These are phyloP conservation scores for Cosmia trapezina DNA, from an alignment of 2,888 invertebrate species.

Conservation along the genomic window DNA sequence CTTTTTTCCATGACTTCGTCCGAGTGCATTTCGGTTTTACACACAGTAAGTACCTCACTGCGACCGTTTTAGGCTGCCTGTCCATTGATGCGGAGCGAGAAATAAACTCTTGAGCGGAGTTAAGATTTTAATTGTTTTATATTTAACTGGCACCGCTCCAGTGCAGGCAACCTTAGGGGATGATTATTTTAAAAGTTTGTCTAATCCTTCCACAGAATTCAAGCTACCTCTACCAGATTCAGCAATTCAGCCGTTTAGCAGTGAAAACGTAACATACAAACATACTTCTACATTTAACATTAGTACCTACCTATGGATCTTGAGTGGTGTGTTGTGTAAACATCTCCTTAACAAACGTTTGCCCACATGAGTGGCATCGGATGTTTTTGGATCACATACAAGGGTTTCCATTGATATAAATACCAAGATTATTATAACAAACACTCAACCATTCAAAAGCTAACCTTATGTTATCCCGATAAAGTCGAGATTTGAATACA, in stretches of 20 bases:
- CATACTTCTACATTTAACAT: not conserved
- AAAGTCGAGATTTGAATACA: conserved; percentile 23
- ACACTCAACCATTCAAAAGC: conserved; percentile 20
- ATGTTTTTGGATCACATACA: conserved; percentile 84
- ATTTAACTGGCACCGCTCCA: too few relatives aligned
- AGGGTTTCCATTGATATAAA: conserved; percentile 81
- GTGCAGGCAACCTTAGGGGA: too few relatives aligned
- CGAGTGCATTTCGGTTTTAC: not conserved
- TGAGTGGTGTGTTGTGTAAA: conserved; percentile 53
- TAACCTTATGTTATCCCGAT: conserved; percentile 40
- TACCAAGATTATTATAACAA: conserved; percentile 60
- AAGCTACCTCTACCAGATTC: not conserved
- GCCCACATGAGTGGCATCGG: conserved; percentile 80
- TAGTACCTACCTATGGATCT: conserved; percentile 9
- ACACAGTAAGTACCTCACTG: not conserved
- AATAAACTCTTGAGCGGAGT: too few relatives aligned
- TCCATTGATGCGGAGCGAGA: too few relatives aligned
- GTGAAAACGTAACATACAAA: conserved; percentile 2
- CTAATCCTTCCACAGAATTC: not conserved
- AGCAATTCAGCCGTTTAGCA: not conserved
- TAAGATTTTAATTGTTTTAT: too few relatives aligned
- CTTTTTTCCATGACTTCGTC: not conserved
- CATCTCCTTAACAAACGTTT: conserved; percentile 78
- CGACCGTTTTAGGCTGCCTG: not conserved
- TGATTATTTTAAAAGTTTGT: not conserved